Evolutionary conservation across 1,140 invertebrate species (phyloP), one percentile per base, ranked within the genome.

Genomic region (Brachionus rotundiformis): DNA sequence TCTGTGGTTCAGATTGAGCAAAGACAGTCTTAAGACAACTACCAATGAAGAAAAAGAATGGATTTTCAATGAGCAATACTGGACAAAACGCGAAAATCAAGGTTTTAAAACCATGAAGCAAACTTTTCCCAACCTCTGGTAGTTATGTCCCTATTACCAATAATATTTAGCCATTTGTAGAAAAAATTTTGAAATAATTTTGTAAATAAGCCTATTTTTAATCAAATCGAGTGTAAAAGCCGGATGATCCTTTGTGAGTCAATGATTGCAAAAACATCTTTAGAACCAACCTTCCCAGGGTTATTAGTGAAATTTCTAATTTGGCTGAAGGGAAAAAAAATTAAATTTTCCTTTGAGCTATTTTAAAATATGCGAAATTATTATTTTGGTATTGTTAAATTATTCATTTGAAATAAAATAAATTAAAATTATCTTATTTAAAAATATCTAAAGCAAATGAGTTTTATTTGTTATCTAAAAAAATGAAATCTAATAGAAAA

Each of bases 11-110:
- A 19, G 10, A 33, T 79, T 63, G 23, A 79, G 47, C 19, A 59
- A 59, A 63, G 76, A 79, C 13, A 79, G 76, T 25, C 19, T 79
- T 10, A 63, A 59, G 36, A 79, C 76, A 23, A 79, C n/a, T 31
- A 59, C 76, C 10, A 79, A 79, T 10, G 59, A 63, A 10, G 76
- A 79, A 63, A 79, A 54, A 54, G 76, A 79, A 39, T 79, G 76
- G 76, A 79, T 79, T n/a, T 79, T 79, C 10, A 79, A 79, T 39
- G 47, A 79, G 5, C 76, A 79, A 79, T 79, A 79, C 16, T 79
- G 76, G 76, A 79, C n/a, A 23, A 79, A 79, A 27, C 19, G 76
- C 29, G 76, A 79, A 59, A 79, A 79, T 79, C 76, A 36, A 39
- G 76, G 76, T 27, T 79, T 79, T 63, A 79, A 79, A 79, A 39